Evolutionary conservation across 2,888 invertebrate species (phyloP).

Genomic region (Nomada hirtipes): DNA sequence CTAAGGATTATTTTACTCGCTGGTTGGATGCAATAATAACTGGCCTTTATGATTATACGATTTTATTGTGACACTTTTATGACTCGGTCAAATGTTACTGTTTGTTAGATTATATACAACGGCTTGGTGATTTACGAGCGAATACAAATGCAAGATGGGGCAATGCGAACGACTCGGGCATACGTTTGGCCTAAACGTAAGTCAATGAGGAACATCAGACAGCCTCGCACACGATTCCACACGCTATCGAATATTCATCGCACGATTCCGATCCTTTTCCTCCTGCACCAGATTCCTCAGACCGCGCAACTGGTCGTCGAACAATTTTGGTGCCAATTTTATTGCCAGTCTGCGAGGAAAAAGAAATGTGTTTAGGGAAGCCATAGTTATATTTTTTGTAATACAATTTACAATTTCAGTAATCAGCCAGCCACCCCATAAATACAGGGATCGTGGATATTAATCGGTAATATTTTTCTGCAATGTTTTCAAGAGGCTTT

Average conservation of each 20-base stretch:
- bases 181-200: constrained; percentile 13
- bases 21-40: not conserved
- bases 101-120: constrained; percentile 22
- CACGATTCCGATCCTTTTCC: constrained; percentile 14
- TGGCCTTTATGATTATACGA: not conserved
- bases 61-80: constrained; percentile 24
- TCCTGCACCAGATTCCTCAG: constrained; percentile 9
- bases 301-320: constrained; percentile 10
- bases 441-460: too few species aligned
- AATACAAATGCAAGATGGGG: constrained; percentile 9
- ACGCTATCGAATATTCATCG: constrained; percentile 32
- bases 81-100: not conserved
- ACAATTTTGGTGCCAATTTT: constrained; percentile 63
- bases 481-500: too few species aligned
- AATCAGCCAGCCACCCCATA: too few species aligned
- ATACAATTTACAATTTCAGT: too few species aligned
- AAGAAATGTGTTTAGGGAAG: not conserved
- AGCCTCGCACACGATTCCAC: constrained; percentile 3
- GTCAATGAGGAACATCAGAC: constrained; percentile 16
- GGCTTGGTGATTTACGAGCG: not conserved
- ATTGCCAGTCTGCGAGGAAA: constrained; percentile 64
- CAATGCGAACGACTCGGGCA: not conserved
- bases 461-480: too few species aligned
- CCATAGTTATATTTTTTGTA: not conserved
- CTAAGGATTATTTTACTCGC: not conserved